Evolutionary conservation across 1,140 invertebrate species (phyloP).

Genomic region (Prorops nasuta): DNA sequence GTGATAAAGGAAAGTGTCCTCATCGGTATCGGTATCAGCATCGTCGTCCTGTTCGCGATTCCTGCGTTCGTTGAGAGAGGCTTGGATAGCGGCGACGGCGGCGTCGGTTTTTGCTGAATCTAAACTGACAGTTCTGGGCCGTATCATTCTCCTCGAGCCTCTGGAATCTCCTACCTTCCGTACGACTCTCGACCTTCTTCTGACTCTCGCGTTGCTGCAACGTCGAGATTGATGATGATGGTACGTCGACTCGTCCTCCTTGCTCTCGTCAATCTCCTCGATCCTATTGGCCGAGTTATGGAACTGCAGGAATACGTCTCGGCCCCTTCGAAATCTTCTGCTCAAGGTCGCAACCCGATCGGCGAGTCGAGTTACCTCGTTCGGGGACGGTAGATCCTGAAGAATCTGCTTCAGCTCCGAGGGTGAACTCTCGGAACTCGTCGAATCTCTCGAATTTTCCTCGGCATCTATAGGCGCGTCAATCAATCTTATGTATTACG

Average conservation of each 20-base stretch:
- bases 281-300: conserved; percentile 20
- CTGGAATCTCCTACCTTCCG: conserved; percentile 3
- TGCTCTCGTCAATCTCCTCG: conserved; percentile 34
- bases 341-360: conserved; percentile 14
- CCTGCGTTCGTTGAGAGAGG: no score
- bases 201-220: conserved; percentile 15
- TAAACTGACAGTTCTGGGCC: not conserved
- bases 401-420: conserved; percentile 28
- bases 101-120: not conserved
- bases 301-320: conserved; percentile 20
- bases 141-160: conserved; percentile 7
- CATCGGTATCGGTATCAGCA: no score
- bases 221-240: not conserved
- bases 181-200: conserved; percentile 18
- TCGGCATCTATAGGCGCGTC: no score
- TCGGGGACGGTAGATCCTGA: conserved; percentile 23
- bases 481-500: no score
- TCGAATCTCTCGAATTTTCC: no score
- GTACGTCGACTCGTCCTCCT: conserved; percentile 12
- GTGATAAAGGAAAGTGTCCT: no score
- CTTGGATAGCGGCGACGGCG: no score
- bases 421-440: conserved; percentile 23
- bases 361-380: conserved; percentile 7
- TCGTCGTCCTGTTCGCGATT: no score
- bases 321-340: conserved; percentile 21